A percentile compares a stretch with the other conserved stretches of the same genome.
phyloP scores from a whole-genome alignment of 2,113 vertebrate genomes.

The Tenebrosternarchus preto region DNA sequence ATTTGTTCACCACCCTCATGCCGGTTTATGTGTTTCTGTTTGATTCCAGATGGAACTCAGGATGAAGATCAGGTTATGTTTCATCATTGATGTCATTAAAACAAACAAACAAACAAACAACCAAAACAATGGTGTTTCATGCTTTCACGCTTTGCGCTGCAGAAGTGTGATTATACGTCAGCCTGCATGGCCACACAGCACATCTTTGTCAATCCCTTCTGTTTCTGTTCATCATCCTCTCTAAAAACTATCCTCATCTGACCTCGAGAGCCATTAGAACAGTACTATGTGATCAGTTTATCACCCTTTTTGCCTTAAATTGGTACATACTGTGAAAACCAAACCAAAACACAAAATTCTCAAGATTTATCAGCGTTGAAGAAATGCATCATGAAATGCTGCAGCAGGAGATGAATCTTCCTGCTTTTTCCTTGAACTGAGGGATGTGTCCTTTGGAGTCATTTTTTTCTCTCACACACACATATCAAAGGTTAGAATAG shows the following conservation, averaged over 20 bases:
- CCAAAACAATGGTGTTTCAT: conserved; percentile 26
- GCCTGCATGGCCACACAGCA: conserved; percentile 10
- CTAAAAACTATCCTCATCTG: background rate
- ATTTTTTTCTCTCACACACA: background rate
- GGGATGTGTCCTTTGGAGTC: background rate
- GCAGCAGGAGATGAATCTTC: background rate
- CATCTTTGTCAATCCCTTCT: conserved; percentile 3
- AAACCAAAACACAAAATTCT: background rate
- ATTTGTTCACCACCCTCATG: background rate
- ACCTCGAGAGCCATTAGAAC: background rate
- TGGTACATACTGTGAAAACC: background rate
- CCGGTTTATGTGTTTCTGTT: conserved; percentile 40
- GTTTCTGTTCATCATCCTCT: background rate
- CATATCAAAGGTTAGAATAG: background rate
- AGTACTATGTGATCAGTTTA: background rate
- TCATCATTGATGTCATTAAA: conserved; percentile 44
- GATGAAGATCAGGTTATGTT: conserved; percentile 87
- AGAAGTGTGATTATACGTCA: conserved; percentile 14
- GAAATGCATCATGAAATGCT: no score
- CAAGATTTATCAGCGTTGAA: no score
- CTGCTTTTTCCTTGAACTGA: background rate
- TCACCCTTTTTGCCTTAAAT: background rate
- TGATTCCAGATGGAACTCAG: conserved; percentile 84
- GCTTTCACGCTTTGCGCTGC: conserved; percentile 5
- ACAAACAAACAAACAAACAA: background rate